Base-by-base conservation (phyloP, 2,797 vertebrate genomes). In the Leontopithecus rosalia region DNA sequence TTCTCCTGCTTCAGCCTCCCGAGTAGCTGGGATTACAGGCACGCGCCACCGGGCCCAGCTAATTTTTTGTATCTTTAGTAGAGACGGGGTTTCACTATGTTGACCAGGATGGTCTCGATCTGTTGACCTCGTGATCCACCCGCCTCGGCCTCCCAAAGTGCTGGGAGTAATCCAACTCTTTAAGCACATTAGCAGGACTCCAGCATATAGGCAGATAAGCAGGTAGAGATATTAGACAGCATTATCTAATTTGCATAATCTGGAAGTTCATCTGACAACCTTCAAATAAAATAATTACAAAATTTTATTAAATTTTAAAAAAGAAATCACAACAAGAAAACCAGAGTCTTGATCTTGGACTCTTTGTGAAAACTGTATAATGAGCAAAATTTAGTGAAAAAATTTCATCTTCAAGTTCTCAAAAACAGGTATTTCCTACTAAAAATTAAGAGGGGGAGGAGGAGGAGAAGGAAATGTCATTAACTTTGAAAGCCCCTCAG, bases 221-320 rank as follows among this genome's bases (percentile, higher is more conserved):
- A 58, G 58, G 50, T 36, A 84, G 67, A 70, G 84, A 58, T 9
- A 84, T 87, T 77, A 96, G 80, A 86, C 17, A 50, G 33, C 30
- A 70, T 93, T 87, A 83, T 79, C 61, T 96, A 58, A 94, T 96
- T 52, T 95, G 26, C 87, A 96, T 91, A 79, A 90, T 93, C 84
- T 87, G 84, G 5, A 83, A 61, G 70, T 64, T 92, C 57, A 15
- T 84, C 13, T 36, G 41, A 61, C 58, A 12, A 77, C 41, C 41
- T 91, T 86, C 48, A 79, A 73, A 58, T 83, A 86, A 67, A 89
- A 79, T 86, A 90, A 55, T 43, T 36, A 84, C 46, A 94, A 55
- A 76, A 75, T 84, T 80, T 22, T 92, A 61, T 55, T 82, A 36
- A 50, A 41, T 55, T 9, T 57, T 46, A 43, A 87, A 85, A 81